These are phyloP conservation scores for Melanotaenia parkinsoni DNA, from an alignment of 2,797 vertebrate genomes.

Conservation along the genomic window DNA sequence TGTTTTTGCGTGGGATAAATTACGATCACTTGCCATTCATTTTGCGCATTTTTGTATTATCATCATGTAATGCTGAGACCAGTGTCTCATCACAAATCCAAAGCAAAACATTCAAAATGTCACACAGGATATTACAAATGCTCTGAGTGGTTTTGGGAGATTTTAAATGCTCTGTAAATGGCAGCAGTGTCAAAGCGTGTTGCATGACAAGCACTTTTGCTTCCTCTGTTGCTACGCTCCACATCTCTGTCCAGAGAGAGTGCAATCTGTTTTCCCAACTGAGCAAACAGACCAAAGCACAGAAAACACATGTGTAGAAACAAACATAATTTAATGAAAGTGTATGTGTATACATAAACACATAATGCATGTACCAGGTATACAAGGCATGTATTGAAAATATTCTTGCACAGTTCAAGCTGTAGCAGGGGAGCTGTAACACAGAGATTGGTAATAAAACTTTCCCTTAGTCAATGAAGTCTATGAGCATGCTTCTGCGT, in stretches of 20 bases:
- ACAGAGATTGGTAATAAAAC: conserved; percentile 70
- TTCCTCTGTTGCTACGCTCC: conserved; percentile 25
- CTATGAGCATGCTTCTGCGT: conserved; percentile 31
- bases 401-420: conserved; percentile 27
- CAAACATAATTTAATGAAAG: neutral
- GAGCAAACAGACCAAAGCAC: conserved; percentile 47
- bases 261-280: conserved; percentile 65
- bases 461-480: conserved; percentile 63
- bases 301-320: conserved; percentile 33
- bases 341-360: conserved; percentile 30
- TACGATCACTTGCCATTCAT: neutral
- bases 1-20: neutral
- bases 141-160: neutral
- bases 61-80: conserved; percentile 1
- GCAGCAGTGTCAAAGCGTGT: conserved; percentile 29
- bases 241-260: conserved; percentile 38
- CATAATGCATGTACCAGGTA: conserved; percentile 27
- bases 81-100: neutral
- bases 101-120: conserved; percentile 28
- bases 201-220: conserved; percentile 22
- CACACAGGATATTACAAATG: conserved; percentile 36
- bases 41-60: neutral
- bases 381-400: conserved; percentile 29
- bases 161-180: conserved; percentile 36
- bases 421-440: conserved; percentile 61